Evolutionary conservation across 2,113 vertebrate genomes (phyloP).

Genomic region (Callithrix jacchus): DNA sequence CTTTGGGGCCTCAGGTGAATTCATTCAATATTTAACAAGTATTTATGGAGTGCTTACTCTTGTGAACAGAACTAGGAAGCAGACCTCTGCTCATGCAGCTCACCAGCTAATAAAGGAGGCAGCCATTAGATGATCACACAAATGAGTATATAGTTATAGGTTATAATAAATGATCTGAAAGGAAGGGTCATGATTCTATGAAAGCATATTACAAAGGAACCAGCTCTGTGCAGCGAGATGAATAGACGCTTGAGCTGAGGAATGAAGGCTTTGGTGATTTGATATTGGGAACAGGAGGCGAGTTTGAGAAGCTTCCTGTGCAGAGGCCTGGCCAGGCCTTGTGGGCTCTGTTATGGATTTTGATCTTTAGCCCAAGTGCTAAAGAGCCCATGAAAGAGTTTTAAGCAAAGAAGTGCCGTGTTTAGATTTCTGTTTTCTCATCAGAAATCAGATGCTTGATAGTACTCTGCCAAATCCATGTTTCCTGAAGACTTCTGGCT

Average conservation of each 20-base stretch:
- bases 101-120: neutral
- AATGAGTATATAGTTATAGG: neutral
- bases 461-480: neutral
- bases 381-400: neutral
- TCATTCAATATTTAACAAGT: neutral
- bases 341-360: neutral
- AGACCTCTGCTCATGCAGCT: neutral
- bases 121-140: neutral
- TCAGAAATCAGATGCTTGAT: neutral
- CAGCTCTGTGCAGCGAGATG: neutral
- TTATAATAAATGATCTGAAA: neutral
- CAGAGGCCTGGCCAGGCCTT: neutral
- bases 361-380: neutral
- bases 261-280: neutral
- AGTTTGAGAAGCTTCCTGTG: neutral
- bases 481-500: neutral
- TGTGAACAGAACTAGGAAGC: neutral
- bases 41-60: neutral
- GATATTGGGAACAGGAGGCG: neutral
- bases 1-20: neutral
- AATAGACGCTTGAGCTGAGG: neutral
- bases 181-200: neutral
- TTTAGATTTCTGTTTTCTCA: slow-evolving; percentile 2
- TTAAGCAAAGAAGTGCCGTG: neutral
- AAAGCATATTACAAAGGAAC: neutral